Conservation (phyloP, 2,888 invertebrate genomes). For the Azorinus chamasolen region DNA sequence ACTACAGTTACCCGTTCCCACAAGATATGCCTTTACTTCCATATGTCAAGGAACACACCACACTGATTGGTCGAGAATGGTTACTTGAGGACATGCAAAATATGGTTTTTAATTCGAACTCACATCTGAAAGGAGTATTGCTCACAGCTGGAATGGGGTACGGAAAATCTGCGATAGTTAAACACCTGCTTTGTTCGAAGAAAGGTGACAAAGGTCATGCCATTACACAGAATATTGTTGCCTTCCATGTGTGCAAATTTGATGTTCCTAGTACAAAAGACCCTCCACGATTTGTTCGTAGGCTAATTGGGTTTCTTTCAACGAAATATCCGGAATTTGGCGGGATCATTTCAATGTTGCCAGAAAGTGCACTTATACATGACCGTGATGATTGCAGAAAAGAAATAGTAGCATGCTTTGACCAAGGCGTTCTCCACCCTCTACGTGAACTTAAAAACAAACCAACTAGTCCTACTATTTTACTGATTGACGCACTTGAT, state of each 20-base stretch:
- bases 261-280: slow-evolving; percentile 22
- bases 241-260: slow-evolving; percentile 35
- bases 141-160: slow-evolving; percentile 29
- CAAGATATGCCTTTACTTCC: slow-evolving; percentile 19
- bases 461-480: neutral
- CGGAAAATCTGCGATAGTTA: slow-evolving; percentile 34
- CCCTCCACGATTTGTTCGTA: slow-evolving; percentile 15
- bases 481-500: slow-evolving; percentile 34
- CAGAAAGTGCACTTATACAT: slow-evolving; percentile 9
- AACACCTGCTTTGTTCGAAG: slow-evolving; percentile 29
- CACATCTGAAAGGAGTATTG: slow-evolving; percentile 16
- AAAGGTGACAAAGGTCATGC: neutral
- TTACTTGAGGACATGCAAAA: slow-evolving; percentile 16
- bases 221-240: slow-evolving; percentile 4
- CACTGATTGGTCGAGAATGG: slow-evolving; percentile 14
- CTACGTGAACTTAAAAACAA: neutral
- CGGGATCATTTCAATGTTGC: slow-evolving; percentile 17
- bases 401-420: slow-evolving; percentile 39
- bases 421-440: slow-evolving; percentile 24
- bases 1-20: slow-evolving; percentile 16
- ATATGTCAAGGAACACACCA: slow-evolving; percentile 1
- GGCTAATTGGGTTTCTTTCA: slow-evolving; percentile 39
- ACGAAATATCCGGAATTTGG: slow-evolving; percentile 37
- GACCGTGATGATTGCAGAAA: slow-evolving; percentile 6
- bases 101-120: neutral